Evolutionary conservation across 2,113 vertebrate genomes (phyloP), one percentile per base, ranked within the genome.

Genomic region (Leptocoma aspasia): DNA sequence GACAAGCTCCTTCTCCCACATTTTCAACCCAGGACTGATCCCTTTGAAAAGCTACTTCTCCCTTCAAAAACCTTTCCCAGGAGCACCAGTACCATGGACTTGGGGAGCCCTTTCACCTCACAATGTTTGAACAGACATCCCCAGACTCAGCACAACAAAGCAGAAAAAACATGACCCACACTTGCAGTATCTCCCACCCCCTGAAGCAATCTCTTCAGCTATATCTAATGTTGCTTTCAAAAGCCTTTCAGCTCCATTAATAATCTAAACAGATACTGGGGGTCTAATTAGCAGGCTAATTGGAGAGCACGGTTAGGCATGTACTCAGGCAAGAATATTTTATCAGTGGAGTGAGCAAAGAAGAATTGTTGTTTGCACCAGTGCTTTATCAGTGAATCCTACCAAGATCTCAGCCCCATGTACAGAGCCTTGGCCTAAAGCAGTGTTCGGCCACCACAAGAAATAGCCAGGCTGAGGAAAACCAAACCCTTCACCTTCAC

Each of bases 281-380:
- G 39, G 42, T n/a, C 68, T 96, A 82, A 95, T 94, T 97, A 94
- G 47, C 59, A 27, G 79, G 47, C 59, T 73, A 83, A 93, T 82
- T 81, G 47, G 87, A 83, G 42, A 90, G 47, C 75, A 42, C 20
- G 16, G 73, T 44, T 53, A 41, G 49, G 60, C 56, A 16, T 35
- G 60, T 42, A 66, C 24, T 75, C 33, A 15, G 66, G 63, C 78
- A 91, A 27, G 87, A 54, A 24, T 50, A 39, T 76, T 79, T 85
- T 27, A 11, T 73, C 77, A 80, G 86, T 3, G 7, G 19, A 88
- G 56, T 0, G 5, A 80, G 71, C 45, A 44, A 47, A 82, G 72
- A 64, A 35, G 75, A 53, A 76, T 69, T 1, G 2, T 12, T 68
- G 1, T 61, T 71, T 86, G 31, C 35, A 73, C 10, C 37, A 18